Conservation (phyloP, 2,113 vertebrate genomes). For the human region DNA sequence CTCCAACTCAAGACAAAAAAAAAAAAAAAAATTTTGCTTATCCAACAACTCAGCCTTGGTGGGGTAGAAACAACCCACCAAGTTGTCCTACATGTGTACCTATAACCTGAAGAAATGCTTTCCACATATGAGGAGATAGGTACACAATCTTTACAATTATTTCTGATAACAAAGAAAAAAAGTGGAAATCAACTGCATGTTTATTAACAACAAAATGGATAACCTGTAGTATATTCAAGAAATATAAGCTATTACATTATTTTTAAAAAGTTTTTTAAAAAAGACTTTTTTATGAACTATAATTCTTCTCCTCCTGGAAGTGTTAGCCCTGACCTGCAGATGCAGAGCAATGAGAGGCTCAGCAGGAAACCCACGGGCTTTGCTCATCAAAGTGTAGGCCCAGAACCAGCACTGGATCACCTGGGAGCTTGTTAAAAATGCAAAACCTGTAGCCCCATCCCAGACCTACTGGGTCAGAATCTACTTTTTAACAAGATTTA, state of each 20-base stretch:
- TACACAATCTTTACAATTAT: not conserved
- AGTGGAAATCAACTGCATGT: not conserved
- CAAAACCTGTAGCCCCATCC: not conserved
- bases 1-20: no score
- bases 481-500: not conserved
- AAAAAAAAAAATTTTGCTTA: not conserved
- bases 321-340: not conserved
- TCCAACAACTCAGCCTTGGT: not conserved
- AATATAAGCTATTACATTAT: not conserved
- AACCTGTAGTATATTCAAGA: not conserved
- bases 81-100: not conserved
- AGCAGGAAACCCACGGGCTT: not conserved
- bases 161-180: not conserved
- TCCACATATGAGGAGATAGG: not conserved
- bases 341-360: fast-evolving
- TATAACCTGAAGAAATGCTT: not conserved
- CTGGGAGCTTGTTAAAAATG: not conserved
- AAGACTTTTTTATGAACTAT: not conserved
- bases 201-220: not conserved
- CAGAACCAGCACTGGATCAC: not conserved
- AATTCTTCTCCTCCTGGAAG: not conserved
- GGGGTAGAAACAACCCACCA: not conserved
- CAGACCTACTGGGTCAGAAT: not conserved
- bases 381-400: not conserved
- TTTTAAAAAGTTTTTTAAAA: not conserved